These are phyloP conservation scores for Synanthedon vespiformis DNA, from an alignment of 2,888 invertebrate genomes.

Conservation along the genomic window DNA sequence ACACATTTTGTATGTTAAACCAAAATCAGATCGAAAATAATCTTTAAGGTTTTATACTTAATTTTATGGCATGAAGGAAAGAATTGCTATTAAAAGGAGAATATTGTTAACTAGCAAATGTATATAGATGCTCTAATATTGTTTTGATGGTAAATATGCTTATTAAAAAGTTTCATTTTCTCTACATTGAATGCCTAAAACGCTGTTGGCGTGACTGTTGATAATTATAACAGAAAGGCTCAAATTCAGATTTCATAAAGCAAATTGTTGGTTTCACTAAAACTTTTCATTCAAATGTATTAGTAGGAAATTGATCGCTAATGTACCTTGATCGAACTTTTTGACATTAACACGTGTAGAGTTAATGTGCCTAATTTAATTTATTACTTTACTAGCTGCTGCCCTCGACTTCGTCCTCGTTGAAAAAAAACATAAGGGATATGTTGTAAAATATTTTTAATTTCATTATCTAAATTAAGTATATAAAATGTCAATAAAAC, in stretches of 20 bases:
- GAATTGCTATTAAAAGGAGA: too few relatives aligned
- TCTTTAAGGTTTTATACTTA: too few relatives aligned
- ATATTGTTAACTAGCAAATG: too few relatives aligned
- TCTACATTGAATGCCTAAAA: constrained; percentile 19
- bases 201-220: constrained; percentile 53
- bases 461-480: too few relatives aligned
- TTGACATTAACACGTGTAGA: constrained; percentile 33
- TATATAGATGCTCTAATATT: too few relatives aligned
- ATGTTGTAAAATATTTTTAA: too few relatives aligned
- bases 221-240: constrained; percentile 55
- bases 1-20: not conserved
- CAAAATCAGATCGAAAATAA: too few relatives aligned
- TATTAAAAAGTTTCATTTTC: not conserved
- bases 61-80: too few relatives aligned
- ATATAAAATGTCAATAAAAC: too few relatives aligned
- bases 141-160: not conserved
- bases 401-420: too few relatives aligned
- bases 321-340: constrained; percentile 49
- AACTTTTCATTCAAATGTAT: constrained; percentile 58
- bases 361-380: constrained; percentile 16
- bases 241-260: constrained; percentile 58
- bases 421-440: too few relatives aligned
- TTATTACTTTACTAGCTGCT: not conserved
- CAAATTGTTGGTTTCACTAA: constrained; percentile 61
- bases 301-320: constrained; percentile 60